These are phyloP conservation scores for Zele albiditarsus DNA, from an alignment of 2,888 invertebrate species.

Conservation along the genomic window DNA sequence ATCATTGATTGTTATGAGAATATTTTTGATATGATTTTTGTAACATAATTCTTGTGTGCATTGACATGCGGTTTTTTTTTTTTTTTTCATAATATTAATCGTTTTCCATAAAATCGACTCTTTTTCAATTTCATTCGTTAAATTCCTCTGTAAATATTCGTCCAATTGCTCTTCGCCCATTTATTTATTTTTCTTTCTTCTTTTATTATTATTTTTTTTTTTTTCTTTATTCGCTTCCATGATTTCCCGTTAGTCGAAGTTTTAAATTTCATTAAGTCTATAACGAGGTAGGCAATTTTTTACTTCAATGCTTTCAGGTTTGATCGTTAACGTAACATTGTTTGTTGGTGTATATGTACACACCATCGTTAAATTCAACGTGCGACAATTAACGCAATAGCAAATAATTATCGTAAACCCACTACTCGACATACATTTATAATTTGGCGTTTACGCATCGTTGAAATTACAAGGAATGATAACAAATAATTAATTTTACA, in stretches of 20 bases:
- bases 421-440: neutral
- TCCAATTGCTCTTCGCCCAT: neutral
- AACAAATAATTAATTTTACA: neutral
- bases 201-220: neutral
- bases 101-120: neutral
- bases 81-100: neutral
- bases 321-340: conserved; percentile 6
- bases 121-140: neutral
- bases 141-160: neutral
- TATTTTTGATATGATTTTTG: neutral
- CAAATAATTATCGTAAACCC: neutral
- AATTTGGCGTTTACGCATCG: neutral
- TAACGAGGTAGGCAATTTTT: conserved; percentile 4
- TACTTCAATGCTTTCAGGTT: neutral
- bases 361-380: neutral
- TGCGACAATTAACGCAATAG: conserved; percentile 1
- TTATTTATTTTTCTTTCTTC: neutral
- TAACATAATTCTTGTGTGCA: neutral
- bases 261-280: neutral
- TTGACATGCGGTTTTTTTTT: neutral
- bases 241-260: neutral
- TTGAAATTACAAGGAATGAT: conserved; percentile 2
- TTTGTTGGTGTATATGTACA: neutral
- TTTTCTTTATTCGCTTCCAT: neutral
- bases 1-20: neutral